Conservation (phyloP, 2,888 invertebrate genomes). For the Hyalella azteca region DNA sequence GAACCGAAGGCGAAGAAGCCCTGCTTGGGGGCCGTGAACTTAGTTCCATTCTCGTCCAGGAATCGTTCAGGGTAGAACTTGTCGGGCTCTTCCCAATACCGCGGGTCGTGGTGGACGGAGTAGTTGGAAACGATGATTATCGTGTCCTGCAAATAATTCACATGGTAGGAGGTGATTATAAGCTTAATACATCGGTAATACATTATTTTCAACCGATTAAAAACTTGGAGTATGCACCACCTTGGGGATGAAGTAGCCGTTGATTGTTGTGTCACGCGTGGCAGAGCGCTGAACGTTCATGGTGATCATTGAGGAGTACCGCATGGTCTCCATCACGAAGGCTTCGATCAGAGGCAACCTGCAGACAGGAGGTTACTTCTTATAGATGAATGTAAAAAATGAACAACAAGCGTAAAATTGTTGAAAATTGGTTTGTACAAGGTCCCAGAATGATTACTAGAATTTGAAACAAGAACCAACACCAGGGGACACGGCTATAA, state of each 20-base stretch:
- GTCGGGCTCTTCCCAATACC: constrained; percentile 27
- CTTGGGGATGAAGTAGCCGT: constrained; percentile 8
- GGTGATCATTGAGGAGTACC: neutral
- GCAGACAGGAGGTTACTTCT: neutral
- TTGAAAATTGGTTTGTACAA: too few relatives aligned
- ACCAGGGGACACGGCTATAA: too few relatives aligned
- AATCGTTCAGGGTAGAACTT: constrained; percentile 5
- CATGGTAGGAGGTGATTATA: too few relatives aligned
- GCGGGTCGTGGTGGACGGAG: constrained; percentile 36
- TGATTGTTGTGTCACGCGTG: neutral
- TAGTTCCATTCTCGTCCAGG: constrained; percentile 37
- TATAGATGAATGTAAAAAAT: too few relatives aligned
- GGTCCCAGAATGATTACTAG: too few relatives aligned
- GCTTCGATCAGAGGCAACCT: neutral
- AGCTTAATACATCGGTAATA: too few relatives aligned
- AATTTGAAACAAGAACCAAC: too few relatives aligned
- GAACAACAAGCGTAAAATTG: too few relatives aligned
- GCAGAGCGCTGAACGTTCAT: neutral
- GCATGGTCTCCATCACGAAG: neutral
- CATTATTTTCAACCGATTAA: too few relatives aligned
- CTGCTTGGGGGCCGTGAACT: constrained; percentile 41
- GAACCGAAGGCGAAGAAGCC: constrained; percentile 43
- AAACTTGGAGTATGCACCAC: too few relatives aligned
- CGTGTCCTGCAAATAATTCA: constrained; percentile 39
- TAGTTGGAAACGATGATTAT: neutral